Percentiles rank a stretch among this genome's conserved stretches.
These are phyloP conservation scores for Gorsachius goisagi DNA, from an alignment of 2,113 vertebrate species.

Conservation along the genomic window DNA sequence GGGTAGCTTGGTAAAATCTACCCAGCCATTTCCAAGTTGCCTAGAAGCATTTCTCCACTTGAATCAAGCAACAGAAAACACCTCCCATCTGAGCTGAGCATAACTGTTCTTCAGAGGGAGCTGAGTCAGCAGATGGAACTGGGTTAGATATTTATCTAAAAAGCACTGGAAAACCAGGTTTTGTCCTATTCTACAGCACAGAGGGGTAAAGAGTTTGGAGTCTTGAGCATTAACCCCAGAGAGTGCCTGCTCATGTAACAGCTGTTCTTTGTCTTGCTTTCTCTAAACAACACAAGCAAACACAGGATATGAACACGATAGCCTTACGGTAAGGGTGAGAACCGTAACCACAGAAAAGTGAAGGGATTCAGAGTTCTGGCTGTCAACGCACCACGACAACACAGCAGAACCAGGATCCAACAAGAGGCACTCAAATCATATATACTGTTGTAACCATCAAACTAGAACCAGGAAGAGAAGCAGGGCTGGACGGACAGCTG, in stretches of 20 bases:
- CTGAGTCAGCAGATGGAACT: constrained; percentile 54
- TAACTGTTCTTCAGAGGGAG: background rate
- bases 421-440: background rate
- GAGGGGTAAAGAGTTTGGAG: background rate
- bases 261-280: constrained; percentile 46
- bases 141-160: constrained; percentile 22
- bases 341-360: background rate
- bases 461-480: background rate
- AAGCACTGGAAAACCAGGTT: background rate
- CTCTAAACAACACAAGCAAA: constrained; percentile 54
- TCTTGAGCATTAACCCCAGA: constrained; percentile 1
- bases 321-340: background rate
- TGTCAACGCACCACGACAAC: background rate
- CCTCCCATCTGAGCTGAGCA: constrained; percentile 12
- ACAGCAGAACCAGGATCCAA: background rate
- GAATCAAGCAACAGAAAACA: constrained; percentile 30
- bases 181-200: background rate
- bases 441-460: background rate
- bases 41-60: constrained; percentile 24
- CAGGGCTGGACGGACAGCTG: background rate
- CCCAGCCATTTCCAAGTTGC: constrained; percentile 6
- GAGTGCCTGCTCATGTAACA: constrained; percentile 6
- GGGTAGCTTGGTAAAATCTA: constrained; percentile 10
- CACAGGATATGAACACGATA: constrained; percentile 47
- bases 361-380: background rate